Percentiles rank a stretch among this genome's conserved stretches.
Conservation (phyloP, 2,888 invertebrate genomes). For the Xestia rhomboidea region DNA sequence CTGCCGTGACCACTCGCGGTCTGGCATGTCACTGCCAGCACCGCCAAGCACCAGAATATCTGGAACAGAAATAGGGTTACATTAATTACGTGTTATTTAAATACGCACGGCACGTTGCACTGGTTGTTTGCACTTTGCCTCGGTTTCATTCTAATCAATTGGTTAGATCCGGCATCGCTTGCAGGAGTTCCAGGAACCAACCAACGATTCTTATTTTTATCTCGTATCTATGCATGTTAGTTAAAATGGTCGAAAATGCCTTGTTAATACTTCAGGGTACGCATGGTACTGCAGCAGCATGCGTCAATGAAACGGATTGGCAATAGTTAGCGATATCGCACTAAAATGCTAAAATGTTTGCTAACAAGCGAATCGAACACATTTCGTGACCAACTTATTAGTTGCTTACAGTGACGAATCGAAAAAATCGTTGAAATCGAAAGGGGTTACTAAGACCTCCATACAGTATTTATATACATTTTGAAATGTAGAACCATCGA, state of each 20-base stretch:
- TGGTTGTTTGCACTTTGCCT: background rate
- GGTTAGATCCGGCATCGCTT: background rate
- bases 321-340: slow-evolving; percentile 34
- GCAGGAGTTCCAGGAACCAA: background rate
- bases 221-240: background rate
- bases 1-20: slow-evolving; percentile 92
- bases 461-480: background rate
- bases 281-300: slow-evolving; percentile 19
- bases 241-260: background rate
- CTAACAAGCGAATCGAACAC: slow-evolving; percentile 4
- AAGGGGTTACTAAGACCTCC: background rate
- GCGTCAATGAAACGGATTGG: slow-evolving; percentile 33
- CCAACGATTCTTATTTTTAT: background rate
- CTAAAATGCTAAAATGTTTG: slow-evolving; percentile 37
- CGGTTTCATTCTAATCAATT: background rate
- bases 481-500: background rate
- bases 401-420: slow-evolving; percentile 7
- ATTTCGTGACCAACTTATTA: slow-evolving; percentile 32
- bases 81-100: slow-evolving; percentile 5
- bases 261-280: background rate
- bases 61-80: slow-evolving; percentile 71
- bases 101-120: background rate
- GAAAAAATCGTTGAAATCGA: background rate
- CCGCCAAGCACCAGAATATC: slow-evolving; percentile 83
- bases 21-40: slow-evolving; percentile 76